These are phyloP conservation scores for Acleris cristana DNA, from an alignment of 2,888 invertebrate species.

Conservation along the genomic window DNA sequence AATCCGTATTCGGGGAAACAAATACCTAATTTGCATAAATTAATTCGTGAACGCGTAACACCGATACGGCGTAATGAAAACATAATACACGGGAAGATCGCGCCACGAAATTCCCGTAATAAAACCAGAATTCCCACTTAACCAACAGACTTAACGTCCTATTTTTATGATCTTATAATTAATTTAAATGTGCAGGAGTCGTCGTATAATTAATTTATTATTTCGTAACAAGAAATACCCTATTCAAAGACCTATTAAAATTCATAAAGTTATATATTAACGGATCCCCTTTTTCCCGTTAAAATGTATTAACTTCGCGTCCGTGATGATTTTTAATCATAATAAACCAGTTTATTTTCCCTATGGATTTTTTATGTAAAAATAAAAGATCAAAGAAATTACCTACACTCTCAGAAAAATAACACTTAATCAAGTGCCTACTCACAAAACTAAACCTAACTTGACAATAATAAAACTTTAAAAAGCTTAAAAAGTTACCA, in stretches of 20 bases:
- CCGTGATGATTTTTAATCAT: not conserved
- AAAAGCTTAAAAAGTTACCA: not conserved
- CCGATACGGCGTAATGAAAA: slow-evolving; percentile 40
- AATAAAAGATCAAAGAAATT: no score
- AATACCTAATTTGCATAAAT: slow-evolving; percentile 27
- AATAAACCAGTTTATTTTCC: not conserved
- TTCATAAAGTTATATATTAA: slow-evolving; percentile 18
- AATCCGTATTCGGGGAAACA: slow-evolving; percentile 1
- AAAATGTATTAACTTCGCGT: not conserved
- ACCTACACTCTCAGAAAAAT: not conserved
- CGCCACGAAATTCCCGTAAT: slow-evolving; percentile 38
- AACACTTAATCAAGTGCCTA: not conserved
- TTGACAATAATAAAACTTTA: not conserved
- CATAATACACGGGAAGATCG: slow-evolving; percentile 39
- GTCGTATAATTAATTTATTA: slow-evolving; percentile 29
- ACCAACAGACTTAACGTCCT: slow-evolving; percentile 16
- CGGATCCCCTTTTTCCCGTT: not conserved
- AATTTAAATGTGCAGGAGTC: slow-evolving; percentile 26
- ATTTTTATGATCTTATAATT: slow-evolving; percentile 31
- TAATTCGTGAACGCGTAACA: not conserved
- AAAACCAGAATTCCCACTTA: slow-evolving; percentile 39
- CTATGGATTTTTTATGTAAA: no score
- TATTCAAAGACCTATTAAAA: slow-evolving; percentile 1
- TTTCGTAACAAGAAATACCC: slow-evolving; percentile 17
- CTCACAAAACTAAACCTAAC: not conserved